These are phyloP conservation scores for Dione vanillae DNA, from an alignment of 2,888 invertebrate species.

Conservation along the genomic window DNA sequence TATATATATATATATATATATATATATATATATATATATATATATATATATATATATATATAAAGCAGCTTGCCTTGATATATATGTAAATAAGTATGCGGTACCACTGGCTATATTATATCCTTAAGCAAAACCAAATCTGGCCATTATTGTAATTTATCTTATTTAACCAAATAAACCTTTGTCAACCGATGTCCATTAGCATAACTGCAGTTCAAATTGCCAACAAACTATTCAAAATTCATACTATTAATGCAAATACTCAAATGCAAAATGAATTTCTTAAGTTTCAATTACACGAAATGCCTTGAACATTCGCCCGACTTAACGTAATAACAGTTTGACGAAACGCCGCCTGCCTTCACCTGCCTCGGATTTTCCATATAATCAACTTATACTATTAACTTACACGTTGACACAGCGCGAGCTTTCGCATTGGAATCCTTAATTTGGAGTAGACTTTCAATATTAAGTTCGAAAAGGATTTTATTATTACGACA, in stretches of 20 bases:
- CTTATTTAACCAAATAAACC: not conserved
- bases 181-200: not conserved
- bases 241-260: constrained; percentile 37
- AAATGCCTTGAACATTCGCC: constrained; percentile 52
- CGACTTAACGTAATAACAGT: constrained; percentile 58
- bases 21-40: too few species aligned
- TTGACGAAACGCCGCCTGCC: constrained; percentile 51
- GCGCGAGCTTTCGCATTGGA: constrained; percentile 33
- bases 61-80: too few species aligned
- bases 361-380: constrained; percentile 50
- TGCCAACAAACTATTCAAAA: constrained; percentile 24
- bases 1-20: too few species aligned
- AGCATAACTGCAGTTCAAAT: constrained; percentile 21
- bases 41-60: too few species aligned
- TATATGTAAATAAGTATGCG: too few species aligned
- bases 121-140: not conserved
- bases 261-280: constrained; percentile 54
- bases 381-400: constrained; percentile 47
- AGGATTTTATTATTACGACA: not conserved
- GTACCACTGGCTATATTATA: too few species aligned
- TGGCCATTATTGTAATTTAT: not conserved
- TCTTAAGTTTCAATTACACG: constrained; percentile 61
- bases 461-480: constrained; percentile 8
- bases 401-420: constrained; percentile 27
- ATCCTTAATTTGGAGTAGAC: constrained; percentile 14